Percentiles rank a stretch among this genome's conserved stretches.
phyloP scores from a whole-genome alignment of 2,113 vertebrate genomes.

The Oreochromis spilurus region DNA sequence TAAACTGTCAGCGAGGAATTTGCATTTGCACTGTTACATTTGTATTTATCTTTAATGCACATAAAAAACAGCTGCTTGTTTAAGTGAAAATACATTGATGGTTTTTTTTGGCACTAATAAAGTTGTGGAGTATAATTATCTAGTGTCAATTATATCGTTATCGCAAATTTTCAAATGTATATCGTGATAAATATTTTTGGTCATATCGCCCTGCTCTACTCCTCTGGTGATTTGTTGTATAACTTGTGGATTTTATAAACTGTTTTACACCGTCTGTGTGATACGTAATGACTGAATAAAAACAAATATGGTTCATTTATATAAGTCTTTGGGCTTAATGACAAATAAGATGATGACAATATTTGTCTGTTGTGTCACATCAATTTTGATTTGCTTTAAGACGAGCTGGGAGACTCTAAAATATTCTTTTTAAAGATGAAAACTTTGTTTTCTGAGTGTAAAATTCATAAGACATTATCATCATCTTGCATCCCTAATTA shows the following conservation, averaged over 20 bases:
- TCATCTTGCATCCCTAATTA: not conserved
- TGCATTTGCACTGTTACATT: too few relatives aligned
- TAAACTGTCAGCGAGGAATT: too few relatives aligned
- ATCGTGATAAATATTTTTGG: too few relatives aligned
- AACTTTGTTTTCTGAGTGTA: not conserved
- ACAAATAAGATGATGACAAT: not conserved
- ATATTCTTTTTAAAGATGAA: not conserved
- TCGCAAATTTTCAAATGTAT: too few relatives aligned
- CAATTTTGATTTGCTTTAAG: not conserved
- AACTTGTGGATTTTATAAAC: not conserved
- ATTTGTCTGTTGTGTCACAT: not conserved
- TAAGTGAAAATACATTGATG: too few relatives aligned
- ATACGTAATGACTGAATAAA: not conserved
- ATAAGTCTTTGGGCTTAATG: not conserved
- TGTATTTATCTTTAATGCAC: too few relatives aligned
- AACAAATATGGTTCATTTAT: not conserved
- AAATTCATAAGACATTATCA: not conserved
- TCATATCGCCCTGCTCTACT: not conserved
- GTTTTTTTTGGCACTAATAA: too few relatives aligned
- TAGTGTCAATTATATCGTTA: too few relatives aligned
- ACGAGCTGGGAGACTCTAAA: rapidly evolving
- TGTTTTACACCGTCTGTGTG: not conserved
- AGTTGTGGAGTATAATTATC: too few relatives aligned
- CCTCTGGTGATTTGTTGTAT: not conserved
- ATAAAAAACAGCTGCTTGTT: too few relatives aligned